Base-by-base conservation (phyloP, 2,797 vertebrate species). In the Melanotaenia parkinsoni region DNA sequence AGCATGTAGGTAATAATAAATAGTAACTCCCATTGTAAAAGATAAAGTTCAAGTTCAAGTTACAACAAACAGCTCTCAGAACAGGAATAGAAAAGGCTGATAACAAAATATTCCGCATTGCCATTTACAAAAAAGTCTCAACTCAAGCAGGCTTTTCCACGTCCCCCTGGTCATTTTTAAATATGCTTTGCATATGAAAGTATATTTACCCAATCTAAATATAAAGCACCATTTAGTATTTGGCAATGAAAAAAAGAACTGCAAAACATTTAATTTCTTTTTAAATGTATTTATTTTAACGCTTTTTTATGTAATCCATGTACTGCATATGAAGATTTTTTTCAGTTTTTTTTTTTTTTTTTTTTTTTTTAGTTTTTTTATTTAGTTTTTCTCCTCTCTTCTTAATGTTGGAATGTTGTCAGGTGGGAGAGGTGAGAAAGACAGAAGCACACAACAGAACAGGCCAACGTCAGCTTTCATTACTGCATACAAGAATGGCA, bases 21-120 rank as follows among this genome's bases (percentile, higher is more conserved):
- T 98, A 99, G 97, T 96, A 96, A 98, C 96, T 98, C 96, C 97
- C 96, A 97, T 98, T 97, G 96, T 97, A 99, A 99, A 99, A 99
- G 97, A 98, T 98, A 98, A 98, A 97, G 96, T 98, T 98, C 94
- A 95, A 95, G 95, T 95, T 99, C 97, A 99, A 98, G 97, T 99
- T 98, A 99, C 96, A 97, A 98, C 97, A 98, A 98, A 99, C 97
- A 98, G 96, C 97, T 98, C 96, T 98, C 96, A 96, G 97, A 97
- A 98, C 96, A 98, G 97, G 97, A 99, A 98, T 99, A 99, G 97
- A 99, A 99, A 99, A 99, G 96, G 97, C 97, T 96, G 95, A 98
- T 99, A 98, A 98, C 97, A 99, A 99, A 99, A 99, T 99, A 99
- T 97, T 99, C 96, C 96, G 95, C 97, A 98, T 98, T 99, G 97